phyloP scores from a whole-genome alignment of 2,113 vertebrate species.

The Propithecus coquereli region DNA sequence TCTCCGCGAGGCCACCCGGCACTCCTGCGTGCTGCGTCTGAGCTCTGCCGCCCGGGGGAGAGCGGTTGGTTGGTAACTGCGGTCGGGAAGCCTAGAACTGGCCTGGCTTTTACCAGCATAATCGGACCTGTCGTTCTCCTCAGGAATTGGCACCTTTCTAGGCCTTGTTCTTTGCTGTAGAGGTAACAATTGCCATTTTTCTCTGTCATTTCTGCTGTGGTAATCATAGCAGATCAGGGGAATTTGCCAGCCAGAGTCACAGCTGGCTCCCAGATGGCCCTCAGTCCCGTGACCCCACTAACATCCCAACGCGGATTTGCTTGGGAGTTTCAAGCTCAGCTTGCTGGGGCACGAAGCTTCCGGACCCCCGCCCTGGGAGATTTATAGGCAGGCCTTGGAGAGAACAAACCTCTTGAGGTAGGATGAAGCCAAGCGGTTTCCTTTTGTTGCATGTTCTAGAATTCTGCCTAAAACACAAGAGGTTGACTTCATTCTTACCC shows the following conservation, averaged over 20 bases:
- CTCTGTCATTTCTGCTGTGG: not conserved
- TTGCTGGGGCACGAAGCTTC: not conserved
- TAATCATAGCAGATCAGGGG: not conserved
- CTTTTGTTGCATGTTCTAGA: not conserved
- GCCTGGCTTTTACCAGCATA: not conserved
- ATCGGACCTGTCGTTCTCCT: not conserved
- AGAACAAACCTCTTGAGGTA: not conserved
- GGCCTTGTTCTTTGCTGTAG: not conserved
- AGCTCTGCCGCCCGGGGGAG: not conserved
- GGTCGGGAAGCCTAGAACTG: not conserved
- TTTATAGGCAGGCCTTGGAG: not conserved
- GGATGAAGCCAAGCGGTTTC: not conserved
- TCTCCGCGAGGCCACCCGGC: not conserved
- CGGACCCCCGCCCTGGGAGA: not conserved
- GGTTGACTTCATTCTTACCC: constrained; percentile 34
- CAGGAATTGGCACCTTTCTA: not conserved
- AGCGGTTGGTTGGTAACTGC: not conserved
- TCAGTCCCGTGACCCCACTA: not conserved
- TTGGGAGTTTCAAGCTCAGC: not conserved
- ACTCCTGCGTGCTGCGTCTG: accelerated
- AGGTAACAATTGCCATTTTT: not conserved
- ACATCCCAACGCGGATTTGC: not conserved
- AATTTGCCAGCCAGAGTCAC: not conserved
- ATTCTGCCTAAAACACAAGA: constrained; percentile 4
- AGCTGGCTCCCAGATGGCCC: constrained; percentile 33